Base-by-base conservation (phyloP, 2,797 vertebrate genomes). In the Oreochromis mossambicus region DNA sequence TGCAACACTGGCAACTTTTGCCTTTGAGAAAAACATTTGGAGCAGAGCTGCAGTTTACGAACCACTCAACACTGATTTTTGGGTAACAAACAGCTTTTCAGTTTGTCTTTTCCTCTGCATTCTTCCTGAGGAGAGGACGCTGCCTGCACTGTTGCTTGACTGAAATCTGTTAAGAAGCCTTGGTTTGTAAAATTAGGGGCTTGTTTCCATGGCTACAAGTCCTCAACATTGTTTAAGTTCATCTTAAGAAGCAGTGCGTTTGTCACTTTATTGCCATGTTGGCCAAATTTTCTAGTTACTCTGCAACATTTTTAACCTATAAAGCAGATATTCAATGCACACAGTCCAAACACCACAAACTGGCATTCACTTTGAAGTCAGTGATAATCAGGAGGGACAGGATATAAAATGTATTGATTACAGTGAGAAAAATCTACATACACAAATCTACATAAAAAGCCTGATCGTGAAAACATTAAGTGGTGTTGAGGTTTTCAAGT, bases 171-270 rank as follows among this genome's bases (percentile, higher is more conserved):
- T 52, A 86, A 84, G 77, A 85, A 83, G 3, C 12, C 52, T 15
- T 77, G 14, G 56, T 77, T 81, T 79, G 66, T 46, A 86, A 77
- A 77, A 85, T 46, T 29, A 77, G n/a, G 17, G 17, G 15, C 48
- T 51, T 63, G 77, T 86, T 85, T 87, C 82, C 80, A 89, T 82
- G 82, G 43, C 52, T 83, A 85, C 83, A 48, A 17, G 17, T 75
- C 79, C 26, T 85, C 17, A 48, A 50, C 8, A 6, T 11, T 34
- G 24, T n/a, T 24, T 85, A 41, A 66, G 73, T 52, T 81, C 32
- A 82, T 82, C 36, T 78, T 43, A 54, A 66, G 46, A 41, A 81
- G 21, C 17, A 61, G 34, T 41, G 63, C 38, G 29, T 32, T 3
- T 63, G 8, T 83, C 46, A 81, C 63, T 66, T 81, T 77, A 29